Conservation (phyloP, 2,113 vertebrate genomes). For the Fulica atra region DNA sequence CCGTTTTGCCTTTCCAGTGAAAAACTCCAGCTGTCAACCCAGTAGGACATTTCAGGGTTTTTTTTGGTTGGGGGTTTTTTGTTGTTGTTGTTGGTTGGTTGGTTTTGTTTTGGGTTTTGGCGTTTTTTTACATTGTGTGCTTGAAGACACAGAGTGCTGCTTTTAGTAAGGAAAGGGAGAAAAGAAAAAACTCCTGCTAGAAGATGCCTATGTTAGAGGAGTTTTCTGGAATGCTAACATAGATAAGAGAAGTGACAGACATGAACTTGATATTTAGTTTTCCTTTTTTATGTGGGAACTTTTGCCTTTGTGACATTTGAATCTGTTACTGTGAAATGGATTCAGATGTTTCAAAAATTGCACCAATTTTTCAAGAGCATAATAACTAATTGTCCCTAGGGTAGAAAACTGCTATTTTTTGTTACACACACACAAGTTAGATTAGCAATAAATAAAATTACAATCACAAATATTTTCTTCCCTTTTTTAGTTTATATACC, state of each 20-base stretch:
- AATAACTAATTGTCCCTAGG: not conserved
- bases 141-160: not conserved
- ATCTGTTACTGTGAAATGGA: not conserved
- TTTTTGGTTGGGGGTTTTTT: no score
- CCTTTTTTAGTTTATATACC: not conserved
- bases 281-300: not conserved
- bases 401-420: slow-evolving; percentile 28
- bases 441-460: not conserved
- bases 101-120: no score
- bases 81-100: not conserved
- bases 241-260: not conserved
- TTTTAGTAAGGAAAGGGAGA: not conserved
- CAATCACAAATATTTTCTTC: not conserved
- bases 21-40: not conserved
- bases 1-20: not conserved
- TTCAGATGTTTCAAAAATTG: slow-evolving; percentile 33
- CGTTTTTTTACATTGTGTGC: not conserved
- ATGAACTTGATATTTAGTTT: not conserved
- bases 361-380: not conserved
- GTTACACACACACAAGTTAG: not conserved
- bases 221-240: not conserved
- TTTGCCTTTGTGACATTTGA: slow-evolving; percentile 3
- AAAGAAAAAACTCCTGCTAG: not conserved
- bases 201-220: not conserved
- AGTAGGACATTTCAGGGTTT: not conserved